Evolutionary conservation across 1,140 invertebrate genomes (phyloP), one percentile per base, ranked within the genome.

Genomic region (Hylaeus anthracinus): DNA sequence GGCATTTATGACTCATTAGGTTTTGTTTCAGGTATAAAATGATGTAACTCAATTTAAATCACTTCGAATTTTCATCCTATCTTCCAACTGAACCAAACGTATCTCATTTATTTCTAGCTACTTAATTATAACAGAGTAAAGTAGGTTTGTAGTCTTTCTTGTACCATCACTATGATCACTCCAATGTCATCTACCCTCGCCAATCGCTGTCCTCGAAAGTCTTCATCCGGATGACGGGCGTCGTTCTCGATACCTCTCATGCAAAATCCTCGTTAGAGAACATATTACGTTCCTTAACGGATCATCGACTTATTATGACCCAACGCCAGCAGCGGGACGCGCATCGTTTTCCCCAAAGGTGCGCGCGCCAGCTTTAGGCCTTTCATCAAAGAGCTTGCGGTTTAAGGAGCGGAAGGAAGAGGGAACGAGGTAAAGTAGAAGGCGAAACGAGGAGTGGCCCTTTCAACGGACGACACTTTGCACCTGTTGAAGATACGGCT

Each of bases 401-500:
- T 82, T 86, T 86, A 85, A 85, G 80, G 86, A 86, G 80, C 84
- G 84, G 79, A 79, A 86, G 70, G 79, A 86, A 82, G 85, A 85
- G 84, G 51, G 61, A 72, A 58, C 71, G 45, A 61, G 45, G 51
- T 45, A 71, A 78, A 60, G 70, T 45, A 58, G 55, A 51, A 78
- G 48, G 41, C 39, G 75, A 60, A 74, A 64, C 61, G 72, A 76
- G 73, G 85, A 87, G 76, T 82, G 76, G 80, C 72, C 72, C 80
- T 88, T 87, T 88, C 72, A 85, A 73, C 85, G 78, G 61, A 84
- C 78, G 83, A 81, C 82, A 88, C 86, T 88, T 88, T 88, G 78
- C 86, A 88, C 86, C 87, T 88, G 87, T 88, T 88, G 87, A 88
- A 88, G 84, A 84, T 86, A 74, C 71, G 80, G 72, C 77, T 73